A percentile compares a stretch with the other conserved stretches of the same genome.
phyloP scores from a whole-genome alignment of 2,888 invertebrate genomes.

The Stegophylla sp. region DNA sequence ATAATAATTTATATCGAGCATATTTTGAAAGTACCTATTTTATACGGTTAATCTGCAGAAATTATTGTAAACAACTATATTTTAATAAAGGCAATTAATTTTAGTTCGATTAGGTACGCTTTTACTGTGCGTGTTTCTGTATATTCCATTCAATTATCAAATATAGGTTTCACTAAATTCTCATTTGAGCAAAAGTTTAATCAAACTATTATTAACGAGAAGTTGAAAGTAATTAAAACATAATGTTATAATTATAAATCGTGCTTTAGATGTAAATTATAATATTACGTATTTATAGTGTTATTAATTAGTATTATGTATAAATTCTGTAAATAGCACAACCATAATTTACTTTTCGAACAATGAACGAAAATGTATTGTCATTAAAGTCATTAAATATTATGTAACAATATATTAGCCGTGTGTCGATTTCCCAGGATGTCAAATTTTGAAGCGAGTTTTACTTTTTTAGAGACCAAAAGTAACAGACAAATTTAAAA shows the following conservation, averaged over 20 bases:
- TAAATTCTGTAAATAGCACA: background rate
- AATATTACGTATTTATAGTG: background rate
- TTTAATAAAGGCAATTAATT: background rate
- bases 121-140: background rate
- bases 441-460: background rate
- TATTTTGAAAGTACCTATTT: background rate
- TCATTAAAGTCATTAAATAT: background rate
- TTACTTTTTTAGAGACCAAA: background rate
- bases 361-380: background rate
- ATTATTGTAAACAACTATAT: background rate
- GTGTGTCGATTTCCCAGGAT: background rate
- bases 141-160: background rate
- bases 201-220: background rate
- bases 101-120: background rate
- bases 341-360: background rate
- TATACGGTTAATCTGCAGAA: background rate
- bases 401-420: background rate
- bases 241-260: background rate
- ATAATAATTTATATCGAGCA: background rate
- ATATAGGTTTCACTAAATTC: background rate
- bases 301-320: background rate
- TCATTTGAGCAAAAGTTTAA: conserved; percentile 4
- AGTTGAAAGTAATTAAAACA: background rate
- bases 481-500: background rate
- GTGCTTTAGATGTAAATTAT: background rate